These are phyloP conservation scores for Theristus sp. DNA, from an alignment of 2,888 invertebrate species.

Conservation along the genomic window DNA sequence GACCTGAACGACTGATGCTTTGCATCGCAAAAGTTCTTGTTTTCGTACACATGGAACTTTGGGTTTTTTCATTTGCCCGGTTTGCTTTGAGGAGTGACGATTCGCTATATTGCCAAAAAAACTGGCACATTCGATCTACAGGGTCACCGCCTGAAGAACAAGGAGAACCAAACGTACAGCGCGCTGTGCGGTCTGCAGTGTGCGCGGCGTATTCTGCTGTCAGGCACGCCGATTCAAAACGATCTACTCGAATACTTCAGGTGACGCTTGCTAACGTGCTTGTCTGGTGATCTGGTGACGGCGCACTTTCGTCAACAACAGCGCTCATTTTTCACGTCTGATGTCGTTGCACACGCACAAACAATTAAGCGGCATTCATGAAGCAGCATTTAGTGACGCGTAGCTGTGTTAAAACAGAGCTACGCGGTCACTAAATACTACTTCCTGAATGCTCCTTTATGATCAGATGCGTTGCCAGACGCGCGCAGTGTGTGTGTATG, in stretches of 20 bases:
- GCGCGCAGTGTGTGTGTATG: too few relatives aligned
- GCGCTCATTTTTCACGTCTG: not conserved
- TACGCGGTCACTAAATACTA: too few relatives aligned
- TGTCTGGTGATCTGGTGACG: too few relatives aligned
- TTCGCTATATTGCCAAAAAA: not conserved
- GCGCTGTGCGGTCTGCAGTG: conserved; percentile 76
- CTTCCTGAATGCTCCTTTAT: too few relatives aligned
- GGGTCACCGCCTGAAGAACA: conserved; percentile 90
- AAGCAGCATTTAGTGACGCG: too few relatives aligned
- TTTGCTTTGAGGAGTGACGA: not conserved
- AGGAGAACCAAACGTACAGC: conserved; percentile 89
- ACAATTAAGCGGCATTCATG: too few relatives aligned
- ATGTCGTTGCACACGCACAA: too few relatives aligned
- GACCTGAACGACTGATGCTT: too few relatives aligned
- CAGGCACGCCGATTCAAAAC: conserved; percentile 97
- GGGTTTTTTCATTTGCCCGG: conserved; percentile 3
- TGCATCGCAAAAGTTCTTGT: too few relatives aligned
- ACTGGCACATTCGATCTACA: conserved; percentile 23
- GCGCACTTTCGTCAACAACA: not conserved
- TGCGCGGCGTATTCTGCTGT: conserved; percentile 68
- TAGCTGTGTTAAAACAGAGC: too few relatives aligned
- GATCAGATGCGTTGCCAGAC: too few relatives aligned
- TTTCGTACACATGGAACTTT: too few relatives aligned
- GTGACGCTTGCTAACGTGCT: conserved; percentile 6
- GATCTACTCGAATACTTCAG: conserved; percentile 91